A percentile compares a stretch with the other conserved stretches of the same genome.
These are phyloP conservation scores for Sanderia malayensis DNA, from an alignment of 30 jellyfish, hydroid and myxozoan species.

Conservation along the genomic window DNA sequence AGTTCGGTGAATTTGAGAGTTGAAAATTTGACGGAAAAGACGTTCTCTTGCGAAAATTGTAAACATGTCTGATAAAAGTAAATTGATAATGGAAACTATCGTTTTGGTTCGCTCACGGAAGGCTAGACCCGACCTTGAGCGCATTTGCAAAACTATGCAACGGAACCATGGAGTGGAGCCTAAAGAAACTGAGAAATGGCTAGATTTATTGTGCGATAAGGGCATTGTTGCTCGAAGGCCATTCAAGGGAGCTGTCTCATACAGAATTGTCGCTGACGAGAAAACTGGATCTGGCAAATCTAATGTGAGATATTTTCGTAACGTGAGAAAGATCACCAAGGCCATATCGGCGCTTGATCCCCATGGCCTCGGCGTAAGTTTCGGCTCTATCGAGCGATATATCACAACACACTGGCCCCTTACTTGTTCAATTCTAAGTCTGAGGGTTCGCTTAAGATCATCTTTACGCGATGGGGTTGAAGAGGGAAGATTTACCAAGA, in stretches of 20 bases:
- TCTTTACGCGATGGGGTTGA: conserved; percentile 70
- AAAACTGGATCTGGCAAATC: conserved; percentile 55
- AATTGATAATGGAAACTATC: conserved; percentile 58
- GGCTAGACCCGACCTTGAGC: conserved; percentile 85
- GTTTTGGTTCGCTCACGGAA: conserved; percentile 78
- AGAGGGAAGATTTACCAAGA: conserved; percentile 57
- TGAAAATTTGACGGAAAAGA: not conserved
- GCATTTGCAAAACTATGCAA: conserved; percentile 80
- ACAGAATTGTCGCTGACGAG: conserved; percentile 66
- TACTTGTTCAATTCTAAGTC: conserved; percentile 55
- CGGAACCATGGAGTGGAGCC: conserved; percentile 73
- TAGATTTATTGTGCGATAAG: conserved; percentile 38
- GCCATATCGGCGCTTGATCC: conserved; percentile 53
- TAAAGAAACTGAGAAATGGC: conserved; percentile 67
- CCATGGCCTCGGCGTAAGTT: conserved; percentile 62
- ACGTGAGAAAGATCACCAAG: conserved; percentile 52
- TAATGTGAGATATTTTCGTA: conserved; percentile 43
- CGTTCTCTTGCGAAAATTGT: no score
- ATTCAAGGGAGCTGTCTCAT: conserved; percentile 78
- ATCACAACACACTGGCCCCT: conserved; percentile 63
- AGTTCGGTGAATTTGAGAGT: not conserved
- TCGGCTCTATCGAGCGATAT: conserved; percentile 59
- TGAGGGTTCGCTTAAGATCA: conserved; percentile 59
- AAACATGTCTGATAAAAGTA: conserved; percentile 49
- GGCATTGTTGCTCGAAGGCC: conserved; percentile 74